A percentile compares a stretch with the other conserved stretches of the same genome.
Conservation (phyloP, 2,888 invertebrate genomes). For the Drosophila fungiperda region DNA sequence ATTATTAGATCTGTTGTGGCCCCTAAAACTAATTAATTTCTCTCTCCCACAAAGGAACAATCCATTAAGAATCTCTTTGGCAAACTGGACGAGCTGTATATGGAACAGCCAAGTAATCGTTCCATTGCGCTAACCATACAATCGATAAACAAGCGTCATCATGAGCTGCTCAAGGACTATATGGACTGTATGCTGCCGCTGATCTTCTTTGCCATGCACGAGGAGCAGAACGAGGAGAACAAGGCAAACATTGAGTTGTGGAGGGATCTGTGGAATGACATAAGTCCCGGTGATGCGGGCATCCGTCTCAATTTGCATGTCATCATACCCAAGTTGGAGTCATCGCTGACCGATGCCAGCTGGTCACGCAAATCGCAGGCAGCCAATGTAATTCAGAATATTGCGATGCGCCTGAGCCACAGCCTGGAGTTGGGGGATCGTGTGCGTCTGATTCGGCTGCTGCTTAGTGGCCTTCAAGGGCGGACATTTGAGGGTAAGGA, state of each 20-base stretch:
- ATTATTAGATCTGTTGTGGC: background rate
- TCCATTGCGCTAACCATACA: slow-evolving; percentile 91
- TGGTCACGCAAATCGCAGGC: slow-evolving; percentile 96
- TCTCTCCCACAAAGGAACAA: slow-evolving; percentile 81
- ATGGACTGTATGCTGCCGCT: slow-evolving; percentile 91
- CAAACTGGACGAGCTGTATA: slow-evolving; percentile 87
- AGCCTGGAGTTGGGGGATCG: slow-evolving; percentile 89
- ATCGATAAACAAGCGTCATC: slow-evolving; percentile 92
- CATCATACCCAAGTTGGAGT: slow-evolving; percentile 89
- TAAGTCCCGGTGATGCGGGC: slow-evolving; percentile 95
- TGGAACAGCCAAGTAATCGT: slow-evolving; percentile 90
- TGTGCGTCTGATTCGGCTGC: slow-evolving; percentile 88
- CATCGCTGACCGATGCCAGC: slow-evolving; percentile 91
- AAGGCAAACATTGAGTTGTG: slow-evolving; percentile 89
- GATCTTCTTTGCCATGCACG: slow-evolving; percentile 96
- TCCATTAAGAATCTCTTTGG: slow-evolving; percentile 87
- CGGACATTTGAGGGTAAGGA: slow-evolving; percentile 97
- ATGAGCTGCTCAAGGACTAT: slow-evolving; percentile 92
- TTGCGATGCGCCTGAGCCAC: slow-evolving; percentile 89
- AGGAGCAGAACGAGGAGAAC: slow-evolving; percentile 88
- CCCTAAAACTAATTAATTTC: background rate
- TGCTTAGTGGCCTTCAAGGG: slow-evolving; percentile 90
- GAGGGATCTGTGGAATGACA: slow-evolving; percentile 95
- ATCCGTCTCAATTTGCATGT: slow-evolving; percentile 91
- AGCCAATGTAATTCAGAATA: slow-evolving; percentile 92